Evolutionary conservation across 2,888 invertebrate genomes (phyloP), one percentile per base, ranked within the genome.

Genomic region (Tanaodytes sp.): DNA sequence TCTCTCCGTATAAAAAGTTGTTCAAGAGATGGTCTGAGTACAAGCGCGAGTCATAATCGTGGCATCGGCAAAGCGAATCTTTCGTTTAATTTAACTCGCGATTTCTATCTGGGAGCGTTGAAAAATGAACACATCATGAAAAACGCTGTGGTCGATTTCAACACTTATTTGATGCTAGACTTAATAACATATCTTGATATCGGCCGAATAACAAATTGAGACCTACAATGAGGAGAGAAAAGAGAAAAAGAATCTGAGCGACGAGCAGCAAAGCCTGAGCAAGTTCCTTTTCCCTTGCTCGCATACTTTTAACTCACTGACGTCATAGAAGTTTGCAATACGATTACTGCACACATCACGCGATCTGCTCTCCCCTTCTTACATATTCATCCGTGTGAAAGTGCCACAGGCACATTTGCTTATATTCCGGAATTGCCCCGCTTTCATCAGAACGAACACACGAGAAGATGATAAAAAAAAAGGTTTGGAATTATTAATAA

Each of bases 321-420:
- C 69, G 71, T 73, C 66, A 73, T 71, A 66, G 36, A 51, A 68
- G 68, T 63, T 66, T 54, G 69, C 66, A 54, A 59, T 66, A 51
- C 69, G 66, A 71, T 71, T 63, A 71, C 65, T 73, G 68, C 71
- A 73, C 66, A 71, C 71, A 63, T 71, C 67, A 65, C 68, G 71
- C 58, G 61, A 69, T 67, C 68, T 61, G 54, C 64, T 63, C 58
- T 67, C 66, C 64, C 58, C 64, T 67, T 59, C 54, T 37, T 70
- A 48, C 48, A 45, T 58, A 64, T 63, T 63, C 63, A 63, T 55
- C 42, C 71, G 67, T 67, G 73, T 70, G 73, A 72, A 73, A 71
- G 71, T 73, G 71, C 73, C 69, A 69, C 52, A 45, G 69, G 71
- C 73, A 70, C 69, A 61, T 72, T 72, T 69, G 66, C 57, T 36